Base-by-base conservation (phyloP, 2,888 invertebrate species). In the Lampropteryx suffumata region DNA sequence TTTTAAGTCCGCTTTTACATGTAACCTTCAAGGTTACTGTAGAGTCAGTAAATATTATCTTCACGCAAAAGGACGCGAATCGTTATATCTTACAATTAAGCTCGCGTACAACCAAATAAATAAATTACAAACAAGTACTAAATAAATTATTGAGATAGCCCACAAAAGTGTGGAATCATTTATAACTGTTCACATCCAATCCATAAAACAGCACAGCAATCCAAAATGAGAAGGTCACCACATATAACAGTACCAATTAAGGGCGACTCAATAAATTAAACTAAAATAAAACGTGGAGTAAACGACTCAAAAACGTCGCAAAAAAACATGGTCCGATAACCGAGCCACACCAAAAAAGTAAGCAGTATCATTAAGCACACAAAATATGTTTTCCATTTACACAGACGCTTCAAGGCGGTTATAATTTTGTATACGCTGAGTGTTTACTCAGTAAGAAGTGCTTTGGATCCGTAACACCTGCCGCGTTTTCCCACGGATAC, bases 321-420 rank as follows among this genome's bases (percentile, higher is more conserved):
- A 84, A 85, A 81, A 85, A 79, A 73, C 69, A 62, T 62, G 79
- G 73, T 64, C 72, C 65, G 85, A 88, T 88, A 89, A 83, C 80
- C 66, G 72, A 75, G 67, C 68, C 77, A 71, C 68, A 83, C 86
- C 85, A 88, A 88, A 88, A 88, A 88, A 84, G 82, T 73, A 76
- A 83, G 79, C 84, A 82, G 84, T 89, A 89, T 90, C 89, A 87
- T 90, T 90, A 89, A 87, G 81, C 84, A 88, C 84, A 90, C 89
- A 89, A 89, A 89, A 88, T 89, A 89, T 89, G 88, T 90, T 87
- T 89, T 86, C 86, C 88, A 90, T 88, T 90, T 88, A 84, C 79
- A 79, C 84, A 86, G 83, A 86, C 85, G 88, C 84, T 84, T 70
- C 81, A 81, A 84, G 81, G 80, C 85, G 82, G 85, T 86, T 89